Conservation (phyloP, 2,888 invertebrate species). For the Aspidapion aeneum region DNA sequence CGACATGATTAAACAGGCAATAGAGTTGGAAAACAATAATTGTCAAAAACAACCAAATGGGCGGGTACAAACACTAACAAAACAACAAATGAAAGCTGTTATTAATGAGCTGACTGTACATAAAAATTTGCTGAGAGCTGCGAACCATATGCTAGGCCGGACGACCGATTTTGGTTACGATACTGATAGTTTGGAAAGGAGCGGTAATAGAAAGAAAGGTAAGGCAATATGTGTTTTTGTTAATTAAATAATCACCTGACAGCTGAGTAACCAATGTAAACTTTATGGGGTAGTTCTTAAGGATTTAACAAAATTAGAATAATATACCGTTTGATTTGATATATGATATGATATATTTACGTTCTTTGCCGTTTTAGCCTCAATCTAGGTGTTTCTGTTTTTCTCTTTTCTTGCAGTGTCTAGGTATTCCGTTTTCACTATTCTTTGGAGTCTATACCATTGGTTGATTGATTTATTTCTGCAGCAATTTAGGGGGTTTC, state of each 20-base stretch:
- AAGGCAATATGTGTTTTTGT: conserved; percentile 27
- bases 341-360: too few species aligned
- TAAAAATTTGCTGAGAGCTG: conserved; percentile 28
- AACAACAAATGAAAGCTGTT: conserved; percentile 60
- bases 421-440: too few species aligned
- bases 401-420: too few species aligned
- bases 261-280: too few species aligned
- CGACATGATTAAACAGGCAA: conserved; percentile 65
- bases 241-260: not conserved
- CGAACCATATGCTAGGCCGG: conserved; percentile 20
- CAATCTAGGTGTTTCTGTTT: too few species aligned
- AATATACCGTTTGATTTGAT: too few species aligned
- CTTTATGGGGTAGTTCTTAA: too few species aligned
- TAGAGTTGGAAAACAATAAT: conserved; percentile 51
- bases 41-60: conserved; percentile 47
- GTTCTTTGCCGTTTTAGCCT: too few species aligned
- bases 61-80: conserved; percentile 53
- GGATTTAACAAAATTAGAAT: too few species aligned
- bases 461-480: too few species aligned
- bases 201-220: conserved; percentile 44
- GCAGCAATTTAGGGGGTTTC: too few species aligned
- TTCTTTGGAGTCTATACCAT: too few species aligned
- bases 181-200: conserved; percentile 69
- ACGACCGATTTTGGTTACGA: conserved; percentile 56
- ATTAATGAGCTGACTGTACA: conserved; percentile 51